Conservation (phyloP, 2,888 invertebrate genomes). For the Ashinkailepas kermadecensis region DNA sequence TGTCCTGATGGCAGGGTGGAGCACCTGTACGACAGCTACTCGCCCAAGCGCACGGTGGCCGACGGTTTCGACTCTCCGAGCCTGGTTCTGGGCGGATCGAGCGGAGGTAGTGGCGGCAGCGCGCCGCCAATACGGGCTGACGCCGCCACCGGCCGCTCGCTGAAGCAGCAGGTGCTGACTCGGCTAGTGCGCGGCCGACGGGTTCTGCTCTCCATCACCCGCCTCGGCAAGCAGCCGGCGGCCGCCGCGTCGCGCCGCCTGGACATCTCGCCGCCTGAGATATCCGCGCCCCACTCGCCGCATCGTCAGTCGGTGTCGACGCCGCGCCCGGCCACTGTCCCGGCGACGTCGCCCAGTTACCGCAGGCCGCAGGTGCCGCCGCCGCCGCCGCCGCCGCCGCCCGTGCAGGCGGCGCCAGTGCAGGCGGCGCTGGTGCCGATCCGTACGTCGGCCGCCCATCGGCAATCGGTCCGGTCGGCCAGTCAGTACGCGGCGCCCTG, state of each 20-base stretch:
- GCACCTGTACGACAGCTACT: constrained; percentile 18
- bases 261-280: not conserved
- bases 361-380: not conserved
- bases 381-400: constrained; percentile 17
- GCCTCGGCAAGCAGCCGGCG: constrained; percentile 3
- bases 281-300: not conserved
- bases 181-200: constrained; percentile 18
- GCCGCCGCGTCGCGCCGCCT: not conserved
- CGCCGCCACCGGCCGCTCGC: not conserved
- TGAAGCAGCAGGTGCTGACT: constrained; percentile 11
- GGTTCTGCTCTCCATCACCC: constrained; percentile 10
- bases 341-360: not conserved
- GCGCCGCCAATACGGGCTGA: not conserved
- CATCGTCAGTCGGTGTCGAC: not conserved
- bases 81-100: constrained; percentile 16
- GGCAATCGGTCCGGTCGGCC: constrained; percentile 40
- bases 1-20: constrained; percentile 15
- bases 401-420: too few relatives aligned
- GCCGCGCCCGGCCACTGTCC: not conserved
- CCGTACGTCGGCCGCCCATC: not conserved
- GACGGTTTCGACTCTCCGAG: constrained; percentile 1
- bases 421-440: constrained; percentile 15
- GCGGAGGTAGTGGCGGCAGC: not conserved
- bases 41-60: constrained; percentile 1
- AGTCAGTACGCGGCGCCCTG: constrained; percentile 36